These are phyloP conservation scores for Drosophila ambigua DNA, from an alignment of 1,140 invertebrate genomes.

Conservation along the genomic window DNA sequence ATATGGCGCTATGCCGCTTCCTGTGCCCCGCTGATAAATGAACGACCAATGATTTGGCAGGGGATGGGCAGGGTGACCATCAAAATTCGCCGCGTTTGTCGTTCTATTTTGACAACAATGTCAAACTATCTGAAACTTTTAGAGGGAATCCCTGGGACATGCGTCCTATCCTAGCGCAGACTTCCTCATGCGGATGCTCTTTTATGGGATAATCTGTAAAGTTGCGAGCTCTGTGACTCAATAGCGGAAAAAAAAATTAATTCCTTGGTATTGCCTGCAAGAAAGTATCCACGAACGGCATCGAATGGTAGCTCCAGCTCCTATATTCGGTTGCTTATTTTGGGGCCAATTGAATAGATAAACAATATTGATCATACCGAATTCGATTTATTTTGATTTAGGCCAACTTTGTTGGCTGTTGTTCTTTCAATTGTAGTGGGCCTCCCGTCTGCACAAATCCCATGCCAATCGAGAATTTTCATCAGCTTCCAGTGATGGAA, in stretches of 20 bases:
- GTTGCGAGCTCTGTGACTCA: no score
- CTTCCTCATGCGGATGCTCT: not conserved
- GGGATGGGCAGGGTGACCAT: not conserved
- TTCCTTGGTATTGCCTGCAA: no score
- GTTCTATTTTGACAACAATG: slow-evolving; percentile 31
- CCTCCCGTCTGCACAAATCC: not conserved
- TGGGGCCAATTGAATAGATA: slow-evolving; percentile 1
- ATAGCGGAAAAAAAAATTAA: no score
- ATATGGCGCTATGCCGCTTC: slow-evolving; percentile 1
- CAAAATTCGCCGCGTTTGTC: slow-evolving; percentile 27
- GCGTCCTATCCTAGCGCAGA: not conserved
- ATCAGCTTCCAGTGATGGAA: slow-evolving; percentile 62
- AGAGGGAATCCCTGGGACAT: not conserved
- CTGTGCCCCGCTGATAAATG: slow-evolving; percentile 34
- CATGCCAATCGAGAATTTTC: slow-evolving; percentile 33
- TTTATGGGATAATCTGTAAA: no score
- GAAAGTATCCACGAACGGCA: no score
- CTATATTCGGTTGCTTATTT: not conserved
- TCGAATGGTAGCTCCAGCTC: no score
- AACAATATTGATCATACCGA: no score
- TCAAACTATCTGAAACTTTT: slow-evolving; percentile 31
- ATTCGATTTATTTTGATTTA: no score
- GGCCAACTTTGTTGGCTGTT: not conserved
- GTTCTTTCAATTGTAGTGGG: not conserved
- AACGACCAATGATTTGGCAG: slow-evolving; percentile 38